Conservation (phyloP, 2,113 vertebrate species). For the Athene cunicularia region DNA sequence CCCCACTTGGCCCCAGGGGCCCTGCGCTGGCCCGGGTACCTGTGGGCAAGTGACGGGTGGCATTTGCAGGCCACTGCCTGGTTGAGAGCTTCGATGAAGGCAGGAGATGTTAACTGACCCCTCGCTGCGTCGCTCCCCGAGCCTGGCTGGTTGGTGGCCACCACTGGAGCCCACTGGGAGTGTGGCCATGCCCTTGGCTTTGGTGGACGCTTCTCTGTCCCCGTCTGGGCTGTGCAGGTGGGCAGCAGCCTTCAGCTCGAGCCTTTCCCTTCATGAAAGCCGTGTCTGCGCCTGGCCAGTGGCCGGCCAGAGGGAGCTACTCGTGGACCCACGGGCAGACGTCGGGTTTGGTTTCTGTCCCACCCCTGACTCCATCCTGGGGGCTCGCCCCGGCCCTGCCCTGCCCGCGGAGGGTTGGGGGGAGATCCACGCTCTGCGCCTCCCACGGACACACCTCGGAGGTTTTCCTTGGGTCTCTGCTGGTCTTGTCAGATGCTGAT, state of each 20-base stretch:
- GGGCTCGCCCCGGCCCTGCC: background rate
- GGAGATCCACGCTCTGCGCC: background rate
- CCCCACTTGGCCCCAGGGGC: background rate
- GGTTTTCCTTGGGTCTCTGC: background rate
- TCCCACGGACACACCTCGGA: conserved; percentile 32
- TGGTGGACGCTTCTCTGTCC: background rate
- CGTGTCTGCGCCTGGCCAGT: fast-evolving
- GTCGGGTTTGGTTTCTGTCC: background rate
- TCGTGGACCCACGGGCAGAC: conserved; percentile 58
- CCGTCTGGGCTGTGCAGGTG: fast-evolving
- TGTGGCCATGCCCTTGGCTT: background rate
- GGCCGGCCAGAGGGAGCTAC: background rate
- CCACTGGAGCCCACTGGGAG: background rate
- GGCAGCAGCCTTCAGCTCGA: background rate
- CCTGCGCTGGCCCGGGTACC: no score
- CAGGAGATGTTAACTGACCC: background rate
- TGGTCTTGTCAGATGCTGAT: background rate
- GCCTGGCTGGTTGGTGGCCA: background rate
- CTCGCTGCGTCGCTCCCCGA: fast-evolving
- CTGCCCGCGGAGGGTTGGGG: background rate
- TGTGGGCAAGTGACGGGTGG: background rate
- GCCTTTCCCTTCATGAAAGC: fast-evolving
- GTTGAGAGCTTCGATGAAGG: background rate
- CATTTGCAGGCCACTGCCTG: background rate
- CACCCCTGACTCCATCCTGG: background rate